These are phyloP conservation scores for Spea hammondii DNA, from an alignment of 2,797 vertebrate genomes.

Conservation along the genomic window DNA sequence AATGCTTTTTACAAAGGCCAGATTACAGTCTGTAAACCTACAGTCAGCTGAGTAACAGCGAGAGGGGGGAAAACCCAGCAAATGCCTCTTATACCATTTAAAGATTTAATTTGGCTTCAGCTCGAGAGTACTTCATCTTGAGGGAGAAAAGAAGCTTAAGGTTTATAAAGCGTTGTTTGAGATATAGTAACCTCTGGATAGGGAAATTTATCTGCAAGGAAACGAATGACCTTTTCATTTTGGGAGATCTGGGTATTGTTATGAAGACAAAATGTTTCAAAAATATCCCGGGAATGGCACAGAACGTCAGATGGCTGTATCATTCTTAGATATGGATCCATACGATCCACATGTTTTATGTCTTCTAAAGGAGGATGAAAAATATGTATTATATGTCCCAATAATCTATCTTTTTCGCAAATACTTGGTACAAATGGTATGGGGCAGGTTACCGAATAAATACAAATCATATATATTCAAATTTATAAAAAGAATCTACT, in stretches of 20 bases:
- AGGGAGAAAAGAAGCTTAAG: conserved; percentile 57
- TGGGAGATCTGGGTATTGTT: conserved; percentile 62
- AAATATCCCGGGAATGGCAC: conserved; percentile 54
- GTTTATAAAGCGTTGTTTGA: conserved; percentile 64
- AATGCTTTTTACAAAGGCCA: conserved; percentile 84
- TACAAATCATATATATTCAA: too few species aligned
- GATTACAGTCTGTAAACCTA: conserved; percentile 92
- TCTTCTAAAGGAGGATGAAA: conserved; percentile 18
- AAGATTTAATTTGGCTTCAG: conserved; percentile 69
- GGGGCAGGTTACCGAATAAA: too few species aligned
- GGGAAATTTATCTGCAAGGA: conserved; percentile 62
- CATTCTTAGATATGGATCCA: conserved; percentile 54
- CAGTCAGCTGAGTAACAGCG: conserved; percentile 78
- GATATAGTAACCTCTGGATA: conserved; percentile 60
- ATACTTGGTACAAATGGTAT: too few species aligned
- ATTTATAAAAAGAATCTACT: too few species aligned
- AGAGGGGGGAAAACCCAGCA: conserved; percentile 61
- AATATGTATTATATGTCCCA: not conserved
- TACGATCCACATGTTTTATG: conserved; percentile 36
- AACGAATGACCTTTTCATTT: conserved; percentile 60
- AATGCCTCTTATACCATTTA: conserved; percentile 72
- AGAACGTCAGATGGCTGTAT: conserved; percentile 52
- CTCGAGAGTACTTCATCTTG: conserved; percentile 64
- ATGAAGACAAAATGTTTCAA: conserved; percentile 58
- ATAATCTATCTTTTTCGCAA: too few species aligned